phyloP scores from a whole-genome alignment of 2,113 vertebrate genomes.

The Colistium nudipinnis region DNA sequence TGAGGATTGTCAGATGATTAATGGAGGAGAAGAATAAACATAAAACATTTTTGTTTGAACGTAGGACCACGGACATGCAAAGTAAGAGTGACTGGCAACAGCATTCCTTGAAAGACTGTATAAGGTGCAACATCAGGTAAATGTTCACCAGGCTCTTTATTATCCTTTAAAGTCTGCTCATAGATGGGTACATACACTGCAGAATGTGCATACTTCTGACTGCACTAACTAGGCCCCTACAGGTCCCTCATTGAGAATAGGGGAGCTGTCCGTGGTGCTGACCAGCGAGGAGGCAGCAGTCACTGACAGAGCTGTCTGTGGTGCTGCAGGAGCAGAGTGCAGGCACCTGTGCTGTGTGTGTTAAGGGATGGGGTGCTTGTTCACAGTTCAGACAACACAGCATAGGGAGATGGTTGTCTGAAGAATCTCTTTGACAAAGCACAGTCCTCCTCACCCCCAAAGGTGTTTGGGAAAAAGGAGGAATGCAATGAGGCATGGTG shows the following conservation, averaged over 20 bases:
- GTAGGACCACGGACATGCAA: too few relatives aligned
- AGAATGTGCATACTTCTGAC: conserved; percentile 16
- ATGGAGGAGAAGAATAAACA: too few relatives aligned
- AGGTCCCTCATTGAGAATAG: conserved; percentile 2
- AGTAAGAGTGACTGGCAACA: too few relatives aligned
- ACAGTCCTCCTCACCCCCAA: conserved; percentile 21
- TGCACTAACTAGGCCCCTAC: conserved; percentile 34
- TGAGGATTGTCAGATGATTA: too few relatives aligned
- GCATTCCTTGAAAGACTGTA: conserved; percentile 9
- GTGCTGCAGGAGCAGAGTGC: conserved; percentile 27
- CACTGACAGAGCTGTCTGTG: conserved; percentile 52
- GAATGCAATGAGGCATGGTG: conserved; percentile 39
- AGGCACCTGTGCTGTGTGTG: not conserved
- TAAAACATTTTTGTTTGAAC: too few relatives aligned
- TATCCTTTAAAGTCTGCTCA: not conserved
- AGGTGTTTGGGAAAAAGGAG: conserved; percentile 49
- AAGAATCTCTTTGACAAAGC: conserved; percentile 46
- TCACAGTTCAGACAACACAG: conserved; percentile 16
- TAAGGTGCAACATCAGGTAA: conserved; percentile 15
- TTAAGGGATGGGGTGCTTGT: not conserved
- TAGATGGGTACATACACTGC: not conserved
- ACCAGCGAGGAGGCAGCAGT: not conserved
- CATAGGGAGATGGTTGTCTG: conserved; percentile 28
- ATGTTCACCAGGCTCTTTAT: conserved; percentile 10
- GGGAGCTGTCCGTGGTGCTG: conserved; percentile 59